Evolutionary conservation across 1,140 invertebrate species (phyloP).

Genomic region (Drosophila tropicalis): DNA sequence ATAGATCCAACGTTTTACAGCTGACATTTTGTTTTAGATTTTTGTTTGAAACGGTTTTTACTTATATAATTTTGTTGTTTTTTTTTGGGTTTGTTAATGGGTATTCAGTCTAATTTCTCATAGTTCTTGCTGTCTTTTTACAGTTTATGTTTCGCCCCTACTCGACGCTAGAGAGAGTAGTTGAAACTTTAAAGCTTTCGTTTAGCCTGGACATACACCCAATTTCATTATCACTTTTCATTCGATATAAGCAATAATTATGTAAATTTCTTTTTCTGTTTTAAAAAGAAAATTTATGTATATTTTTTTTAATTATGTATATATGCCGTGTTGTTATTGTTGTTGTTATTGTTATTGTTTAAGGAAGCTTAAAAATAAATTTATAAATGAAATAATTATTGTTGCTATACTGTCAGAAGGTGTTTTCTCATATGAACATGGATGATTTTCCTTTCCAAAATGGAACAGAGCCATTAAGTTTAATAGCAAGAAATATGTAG

Average conservation of each 20-base stretch:
- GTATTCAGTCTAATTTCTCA: slow-evolving; percentile 17
- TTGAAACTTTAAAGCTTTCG: background rate
- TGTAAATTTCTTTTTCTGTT: slow-evolving; percentile 44
- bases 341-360: slow-evolving; percentile 30
- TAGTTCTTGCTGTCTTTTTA: background rate
- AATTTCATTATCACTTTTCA: background rate
- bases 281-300: slow-evolving; percentile 40
- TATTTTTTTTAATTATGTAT: slow-evolving; percentile 59
- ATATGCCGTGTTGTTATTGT: slow-evolving; percentile 19
- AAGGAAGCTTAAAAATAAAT: slow-evolving; percentile 60
- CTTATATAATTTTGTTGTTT: background rate
- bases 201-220: background rate
- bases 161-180: slow-evolving; percentile 45
- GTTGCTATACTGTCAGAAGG: slow-evolving; percentile 2
- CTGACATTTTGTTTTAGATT: slow-evolving; percentile 85
- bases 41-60: slow-evolving; percentile 1
- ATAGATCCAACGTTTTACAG: slow-evolving; percentile 85
- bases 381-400: slow-evolving; percentile 50
- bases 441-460: slow-evolving; percentile 8
- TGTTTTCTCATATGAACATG: slow-evolving; percentile 5
- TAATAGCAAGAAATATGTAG: slow-evolving; percentile 9
- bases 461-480: slow-evolving; percentile 7
- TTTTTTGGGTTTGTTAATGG: background rate
- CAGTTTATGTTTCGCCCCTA: background rate
- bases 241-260: slow-evolving; percentile 42